These are phyloP conservation scores for Tyrophagus putrescentiae DNA, from an alignment of 1,140 invertebrate genomes.

Conservation along the genomic window DNA sequence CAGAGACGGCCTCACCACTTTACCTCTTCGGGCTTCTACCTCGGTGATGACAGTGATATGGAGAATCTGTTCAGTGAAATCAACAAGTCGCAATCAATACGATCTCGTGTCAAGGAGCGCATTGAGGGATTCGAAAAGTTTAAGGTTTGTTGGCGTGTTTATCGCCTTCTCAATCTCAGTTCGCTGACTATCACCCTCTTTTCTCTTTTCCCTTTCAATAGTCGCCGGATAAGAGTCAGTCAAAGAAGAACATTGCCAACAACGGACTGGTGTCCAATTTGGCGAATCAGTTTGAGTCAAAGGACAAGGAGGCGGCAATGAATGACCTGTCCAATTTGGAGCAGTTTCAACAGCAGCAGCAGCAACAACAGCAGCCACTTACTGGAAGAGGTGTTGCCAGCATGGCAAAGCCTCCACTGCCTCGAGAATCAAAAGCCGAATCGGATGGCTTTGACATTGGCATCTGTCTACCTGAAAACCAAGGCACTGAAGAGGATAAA, in stretches of 20 bases:
- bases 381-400: constrained; percentile 31
- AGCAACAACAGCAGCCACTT: constrained; percentile 27
- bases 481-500: constrained; percentile 4
- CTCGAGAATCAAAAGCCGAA: constrained; percentile 43
- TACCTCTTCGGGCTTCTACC: background rate
- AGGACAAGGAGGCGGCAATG: constrained; percentile 27
- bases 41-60: constrained; percentile 9
- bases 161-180: background rate
- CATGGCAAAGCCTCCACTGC: constrained; percentile 43
- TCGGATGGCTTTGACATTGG: background rate
- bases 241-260: background rate
- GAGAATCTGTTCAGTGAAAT: background rate
- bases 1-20: background rate
- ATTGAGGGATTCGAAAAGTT: constrained; percentile 48
- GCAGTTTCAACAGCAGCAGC: constrained; percentile 19
- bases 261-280: constrained; percentile 47
- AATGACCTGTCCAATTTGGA: constrained; percentile 29
- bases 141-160: constrained; percentile 3
- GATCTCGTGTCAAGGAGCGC: constrained; percentile 40
- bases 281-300: constrained; percentile 42
- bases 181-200: background rate
- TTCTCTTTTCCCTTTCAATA: background rate
- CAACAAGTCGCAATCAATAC: constrained; percentile 13
- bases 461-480: constrained; percentile 5
- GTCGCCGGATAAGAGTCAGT: background rate